Evolutionary conservation across 2,888 invertebrate species (phyloP), one percentile per base, ranked within the genome.

Genomic region (Agrotis exclamationis): DNA sequence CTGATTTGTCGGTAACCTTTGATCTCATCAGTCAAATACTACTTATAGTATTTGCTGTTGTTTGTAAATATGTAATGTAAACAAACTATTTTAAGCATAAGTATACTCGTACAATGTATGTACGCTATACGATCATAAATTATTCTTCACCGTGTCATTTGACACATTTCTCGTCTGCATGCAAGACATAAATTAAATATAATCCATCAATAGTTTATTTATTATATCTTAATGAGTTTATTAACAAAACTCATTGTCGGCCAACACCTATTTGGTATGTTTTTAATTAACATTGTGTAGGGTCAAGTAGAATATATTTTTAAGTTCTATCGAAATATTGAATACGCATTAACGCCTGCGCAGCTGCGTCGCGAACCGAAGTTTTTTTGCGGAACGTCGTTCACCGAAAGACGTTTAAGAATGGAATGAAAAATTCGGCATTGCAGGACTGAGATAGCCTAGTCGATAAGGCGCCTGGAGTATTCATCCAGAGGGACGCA

Each of bases 41-140:
- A 44, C 57, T 57, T 44, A 13, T 50, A 48, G 4, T 44, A 9
- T 39, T 48, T 24, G 24, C 45, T 47, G 51, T 18, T 65, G 22
- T 70, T 70, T 63, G 50, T 56, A 62, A 67, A 67, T 47, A 62
- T 20, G 16, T 57, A 70, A 63, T 54, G 64, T 79, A 60, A 75
- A 66, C 24, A 68, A 66, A 59, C 57, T 64, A 53, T 44, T 64
- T 62, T 39, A 45, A 22, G 9, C 28, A n/a, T 0, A 11, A 0
- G 18, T 28, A 24, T 24, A n/a, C n/a, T 28, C 5, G 3, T n/a
- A 56, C 33, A 56, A 56, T 56, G 33, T 56, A 33, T n/a, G 33
- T 3, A n/a, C 13, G n/a, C 3, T n/a, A 33, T 56, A 56, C 13
- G 13, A 7, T 24, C n/a, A 56, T 56, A 56, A 56, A 33, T 33